Evolutionary conservation across 2,888 invertebrate species (phyloP).

Genomic region (Acrobasis repandana): DNA sequence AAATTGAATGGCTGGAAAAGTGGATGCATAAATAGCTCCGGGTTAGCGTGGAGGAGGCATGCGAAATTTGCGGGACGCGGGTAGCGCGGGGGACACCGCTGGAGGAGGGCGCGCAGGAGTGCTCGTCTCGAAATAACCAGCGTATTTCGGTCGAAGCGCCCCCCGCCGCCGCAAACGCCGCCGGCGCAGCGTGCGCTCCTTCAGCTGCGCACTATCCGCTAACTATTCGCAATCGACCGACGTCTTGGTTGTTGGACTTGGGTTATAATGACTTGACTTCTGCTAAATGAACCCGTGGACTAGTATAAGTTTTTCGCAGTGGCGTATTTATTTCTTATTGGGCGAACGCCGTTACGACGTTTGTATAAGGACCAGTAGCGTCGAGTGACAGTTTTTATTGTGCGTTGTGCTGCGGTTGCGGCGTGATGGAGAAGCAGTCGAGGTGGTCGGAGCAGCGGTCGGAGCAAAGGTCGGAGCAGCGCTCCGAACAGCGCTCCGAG

Average conservation of each 20-base stretch:
- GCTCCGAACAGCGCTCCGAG: conserved; percentile 74
- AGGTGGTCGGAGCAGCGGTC: conserved; percentile 77
- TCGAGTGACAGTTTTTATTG: conserved; percentile 77
- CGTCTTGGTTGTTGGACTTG: conserved; percentile 92
- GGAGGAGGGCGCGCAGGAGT: conserved; percentile 59
- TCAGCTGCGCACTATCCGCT: conserved; percentile 88
- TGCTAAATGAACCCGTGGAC: conserved; percentile 85
- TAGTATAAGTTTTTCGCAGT: conserved; percentile 77
- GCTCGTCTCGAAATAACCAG: conserved; percentile 74
- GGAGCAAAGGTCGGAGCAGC: conserved; percentile 69
- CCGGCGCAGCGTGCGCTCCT: conserved; percentile 57
- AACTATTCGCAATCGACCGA: conserved; percentile 96
- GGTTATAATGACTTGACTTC: conserved; percentile 91
- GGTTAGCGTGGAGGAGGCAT: conserved; percentile 33
- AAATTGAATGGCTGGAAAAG: conserved; percentile 11
- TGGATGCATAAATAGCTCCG: conserved; percentile 18
- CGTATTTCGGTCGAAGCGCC: conserved; percentile 76
- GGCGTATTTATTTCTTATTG: conserved; percentile 68
- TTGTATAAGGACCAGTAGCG: conserved; percentile 70
- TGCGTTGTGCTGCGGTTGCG: conserved; percentile 73
- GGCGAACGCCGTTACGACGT: conserved; percentile 65
- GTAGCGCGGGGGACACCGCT: conserved; percentile 26
- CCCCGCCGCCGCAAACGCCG: conserved; percentile 53
- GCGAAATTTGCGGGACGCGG: conserved; percentile 43
- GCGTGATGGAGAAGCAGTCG: conserved; percentile 90